A percentile compares a stretch with the other conserved stretches of the same genome.
Conservation (phyloP, 2,797 vertebrate genomes). For the Onychomys arenicola region DNA sequence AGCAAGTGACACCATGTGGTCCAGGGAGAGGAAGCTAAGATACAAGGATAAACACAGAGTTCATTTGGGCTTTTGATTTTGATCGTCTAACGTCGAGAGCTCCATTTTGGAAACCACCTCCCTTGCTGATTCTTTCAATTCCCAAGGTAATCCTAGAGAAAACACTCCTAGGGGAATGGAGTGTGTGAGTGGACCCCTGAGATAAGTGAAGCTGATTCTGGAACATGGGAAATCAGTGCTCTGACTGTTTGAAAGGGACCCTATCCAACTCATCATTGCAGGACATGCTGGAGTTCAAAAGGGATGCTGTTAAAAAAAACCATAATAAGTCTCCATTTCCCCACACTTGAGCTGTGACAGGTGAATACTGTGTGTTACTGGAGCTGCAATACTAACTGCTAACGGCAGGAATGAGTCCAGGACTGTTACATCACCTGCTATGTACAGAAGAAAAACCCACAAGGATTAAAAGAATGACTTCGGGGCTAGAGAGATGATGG, state of each 20-base stretch:
- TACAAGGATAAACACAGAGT: not conserved
- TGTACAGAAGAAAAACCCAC: not conserved
- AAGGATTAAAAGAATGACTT: not conserved
- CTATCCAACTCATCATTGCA: not conserved
- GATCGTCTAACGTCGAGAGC: not conserved
- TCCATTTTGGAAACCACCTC: not conserved
- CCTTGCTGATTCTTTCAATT: not conserved
- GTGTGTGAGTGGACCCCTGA: not conserved
- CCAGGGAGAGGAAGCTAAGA: constrained; percentile 10
- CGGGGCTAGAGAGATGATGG: not conserved
- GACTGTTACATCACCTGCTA: not conserved
- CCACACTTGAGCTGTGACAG: not conserved
- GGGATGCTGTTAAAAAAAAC: not conserved
- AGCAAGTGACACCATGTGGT: not conserved
- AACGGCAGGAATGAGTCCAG: not conserved
- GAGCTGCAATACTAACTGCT: not conserved
- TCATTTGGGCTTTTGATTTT: not conserved
- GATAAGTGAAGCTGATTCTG: not conserved
- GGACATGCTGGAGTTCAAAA: not conserved
- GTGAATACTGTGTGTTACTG: not conserved
- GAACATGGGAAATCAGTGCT: not conserved
- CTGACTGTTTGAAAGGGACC: not conserved
- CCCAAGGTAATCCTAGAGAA: not conserved
- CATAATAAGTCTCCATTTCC: not conserved
- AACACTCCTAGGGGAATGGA: accelerated